A percentile compares a stretch with the other conserved stretches of the same genome.
These are phyloP conservation scores for Petroica traversi DNA, from an alignment of 2,113 vertebrate species.

Conservation along the genomic window DNA sequence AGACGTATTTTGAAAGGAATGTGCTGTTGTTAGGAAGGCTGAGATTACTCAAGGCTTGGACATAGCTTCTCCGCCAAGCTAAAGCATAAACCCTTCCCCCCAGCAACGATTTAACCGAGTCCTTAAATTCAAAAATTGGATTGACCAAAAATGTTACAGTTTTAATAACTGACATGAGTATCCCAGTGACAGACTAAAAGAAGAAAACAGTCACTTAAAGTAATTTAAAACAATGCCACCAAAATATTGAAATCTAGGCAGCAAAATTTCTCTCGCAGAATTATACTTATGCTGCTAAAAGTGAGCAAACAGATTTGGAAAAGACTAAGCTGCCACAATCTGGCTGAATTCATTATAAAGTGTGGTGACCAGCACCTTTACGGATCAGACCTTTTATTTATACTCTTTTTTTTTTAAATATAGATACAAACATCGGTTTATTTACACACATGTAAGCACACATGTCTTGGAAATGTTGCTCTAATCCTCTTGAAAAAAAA, in stretches of 20 bases:
- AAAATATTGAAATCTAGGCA: not conserved
- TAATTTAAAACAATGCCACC: not conserved
- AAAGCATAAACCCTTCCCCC: not conserved
- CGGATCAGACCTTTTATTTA: not conserved
- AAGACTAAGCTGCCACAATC: not conserved
- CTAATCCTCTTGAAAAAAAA: not conserved
- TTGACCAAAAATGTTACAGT: not conserved
- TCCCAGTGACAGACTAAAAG: not conserved
- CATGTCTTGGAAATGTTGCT: not conserved
- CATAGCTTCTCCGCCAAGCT: not conserved
- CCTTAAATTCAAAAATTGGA: not conserved
- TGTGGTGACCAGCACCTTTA: not conserved
- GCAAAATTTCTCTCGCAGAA: not conserved
- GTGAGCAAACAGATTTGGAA: not conserved
- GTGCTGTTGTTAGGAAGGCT: constrained; percentile 12
- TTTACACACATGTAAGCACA: not conserved
- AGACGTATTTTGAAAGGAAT: constrained; percentile 61
- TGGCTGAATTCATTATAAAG: not conserved
- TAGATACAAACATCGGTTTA: not conserved
- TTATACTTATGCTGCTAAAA: not conserved
- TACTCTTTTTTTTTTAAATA: not conserved
- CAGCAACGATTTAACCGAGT: not conserved
- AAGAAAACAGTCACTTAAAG: not conserved
- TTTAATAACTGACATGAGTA: not conserved
- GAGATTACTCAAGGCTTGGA: not conserved